phyloP scores from a whole-genome alignment of 1,140 invertebrate species.

The Plutomurus gul region DNA sequence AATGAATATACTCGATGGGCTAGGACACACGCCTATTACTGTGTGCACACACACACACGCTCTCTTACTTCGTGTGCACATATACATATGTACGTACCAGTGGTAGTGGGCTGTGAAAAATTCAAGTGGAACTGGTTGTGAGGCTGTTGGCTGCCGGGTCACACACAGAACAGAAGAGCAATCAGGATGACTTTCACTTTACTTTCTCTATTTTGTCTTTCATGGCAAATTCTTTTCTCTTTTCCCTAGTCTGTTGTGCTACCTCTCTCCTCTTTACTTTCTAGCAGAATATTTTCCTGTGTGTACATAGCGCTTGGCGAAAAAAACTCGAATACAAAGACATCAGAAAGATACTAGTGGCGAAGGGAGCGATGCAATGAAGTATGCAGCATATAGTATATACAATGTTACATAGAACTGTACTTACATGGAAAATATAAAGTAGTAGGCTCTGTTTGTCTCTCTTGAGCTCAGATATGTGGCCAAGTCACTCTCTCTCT shows the following conservation, averaged over 20 bases:
- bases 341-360: conserved; percentile 8
- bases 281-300: neutral
- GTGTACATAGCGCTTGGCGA: neutral
- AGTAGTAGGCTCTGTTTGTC: no score
- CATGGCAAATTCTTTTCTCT: neutral
- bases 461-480: no score
- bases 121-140: neutral
- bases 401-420: no score
- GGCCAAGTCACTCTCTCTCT: no score
- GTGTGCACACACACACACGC: neutral
- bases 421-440: no score
- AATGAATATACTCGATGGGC: neutral
- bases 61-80: neutral
- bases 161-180: neutral
- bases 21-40: neutral
- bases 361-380: conserved; percentile 11
- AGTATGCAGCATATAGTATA: no score
- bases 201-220: conserved; percentile 3
- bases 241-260: neutral
- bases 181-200: conserved; percentile 9
- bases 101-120: neutral
- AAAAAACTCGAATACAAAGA: conserved; percentile 1
- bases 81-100: neutral
- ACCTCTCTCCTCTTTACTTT: neutral
- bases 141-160: neutral